These are phyloP conservation scores for Sterna hirundo DNA, from an alignment of 2,113 vertebrate genomes.

Conservation along the genomic window DNA sequence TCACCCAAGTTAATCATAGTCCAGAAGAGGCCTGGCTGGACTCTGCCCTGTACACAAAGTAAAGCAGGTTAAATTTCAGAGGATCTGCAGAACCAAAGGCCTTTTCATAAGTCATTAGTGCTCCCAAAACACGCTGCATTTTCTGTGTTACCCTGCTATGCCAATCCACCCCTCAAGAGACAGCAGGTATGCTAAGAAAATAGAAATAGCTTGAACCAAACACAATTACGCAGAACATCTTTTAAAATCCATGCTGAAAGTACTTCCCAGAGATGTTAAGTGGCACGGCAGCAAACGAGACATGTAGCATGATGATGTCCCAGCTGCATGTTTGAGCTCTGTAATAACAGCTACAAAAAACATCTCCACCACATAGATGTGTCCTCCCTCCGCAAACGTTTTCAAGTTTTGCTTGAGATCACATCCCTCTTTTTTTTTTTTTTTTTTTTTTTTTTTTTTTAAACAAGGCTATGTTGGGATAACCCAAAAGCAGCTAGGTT, in stretches of 20 bases:
- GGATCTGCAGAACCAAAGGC: not conserved
- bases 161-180: not conserved
- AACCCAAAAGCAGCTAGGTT: not conserved
- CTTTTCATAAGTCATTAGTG: not conserved
- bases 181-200: not conserved
- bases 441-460: no score
- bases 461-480: rapidly evolving
- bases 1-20: not conserved
- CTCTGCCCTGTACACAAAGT: not conserved
- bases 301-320: rapidly evolving
- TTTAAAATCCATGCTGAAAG: not conserved
- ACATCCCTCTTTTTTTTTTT: not conserved
- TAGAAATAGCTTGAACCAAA: not conserved
- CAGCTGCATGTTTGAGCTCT: not conserved
- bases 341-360: not conserved
- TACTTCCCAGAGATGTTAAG: rapidly evolving
- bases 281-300: not conserved
- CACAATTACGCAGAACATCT: not conserved
- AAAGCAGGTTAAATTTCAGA: not conserved
- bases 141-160: not conserved
- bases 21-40: not conserved
- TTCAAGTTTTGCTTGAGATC: not conserved
- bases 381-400: not conserved
- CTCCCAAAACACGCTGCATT: not conserved
- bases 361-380: not conserved